Conservation (phyloP, 2,113 vertebrate genomes). For the Microtus richardsoni region DNA sequence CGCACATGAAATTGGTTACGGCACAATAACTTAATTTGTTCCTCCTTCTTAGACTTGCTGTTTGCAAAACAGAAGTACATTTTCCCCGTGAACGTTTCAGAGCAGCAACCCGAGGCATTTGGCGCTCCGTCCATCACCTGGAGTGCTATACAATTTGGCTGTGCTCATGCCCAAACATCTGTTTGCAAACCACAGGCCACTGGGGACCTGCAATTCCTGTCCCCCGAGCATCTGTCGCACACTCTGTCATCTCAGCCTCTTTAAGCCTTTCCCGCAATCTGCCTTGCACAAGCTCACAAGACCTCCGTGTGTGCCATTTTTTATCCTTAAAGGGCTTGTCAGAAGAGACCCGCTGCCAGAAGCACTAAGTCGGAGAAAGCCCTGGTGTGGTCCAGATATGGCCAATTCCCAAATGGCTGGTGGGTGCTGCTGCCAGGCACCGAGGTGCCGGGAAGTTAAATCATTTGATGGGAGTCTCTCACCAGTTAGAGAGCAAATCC, state of each 20-base stretch:
- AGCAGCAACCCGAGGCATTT: slow-evolving; percentile 6
- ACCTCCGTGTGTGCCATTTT: neutral
- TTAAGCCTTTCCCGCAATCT: neutral
- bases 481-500: neutral
- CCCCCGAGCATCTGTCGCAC: slow-evolving; percentile 40
- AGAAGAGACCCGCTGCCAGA: neutral
- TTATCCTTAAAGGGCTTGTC: slow-evolving; percentile 23
- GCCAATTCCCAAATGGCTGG: neutral
- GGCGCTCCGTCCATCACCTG: slow-evolving; percentile 44
- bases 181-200: slow-evolving; percentile 40
- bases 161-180: slow-evolving; percentile 53
- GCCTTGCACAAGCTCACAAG: neutral
- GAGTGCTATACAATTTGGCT: slow-evolving; percentile 59
- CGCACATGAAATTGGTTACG: neutral
- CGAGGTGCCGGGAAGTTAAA: neutral
- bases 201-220: neutral
- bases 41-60: neutral
- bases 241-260: neutral
- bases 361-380: neutral
- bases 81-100: neutral
- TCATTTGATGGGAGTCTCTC: neutral
- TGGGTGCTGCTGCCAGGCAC: rapidly evolving
- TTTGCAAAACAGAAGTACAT: slow-evolving; percentile 56
- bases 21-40: slow-evolving; percentile 49
- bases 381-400: neutral